Conservation (phyloP, 2,797 vertebrate genomes). For the Holocentrus rufus region DNA sequence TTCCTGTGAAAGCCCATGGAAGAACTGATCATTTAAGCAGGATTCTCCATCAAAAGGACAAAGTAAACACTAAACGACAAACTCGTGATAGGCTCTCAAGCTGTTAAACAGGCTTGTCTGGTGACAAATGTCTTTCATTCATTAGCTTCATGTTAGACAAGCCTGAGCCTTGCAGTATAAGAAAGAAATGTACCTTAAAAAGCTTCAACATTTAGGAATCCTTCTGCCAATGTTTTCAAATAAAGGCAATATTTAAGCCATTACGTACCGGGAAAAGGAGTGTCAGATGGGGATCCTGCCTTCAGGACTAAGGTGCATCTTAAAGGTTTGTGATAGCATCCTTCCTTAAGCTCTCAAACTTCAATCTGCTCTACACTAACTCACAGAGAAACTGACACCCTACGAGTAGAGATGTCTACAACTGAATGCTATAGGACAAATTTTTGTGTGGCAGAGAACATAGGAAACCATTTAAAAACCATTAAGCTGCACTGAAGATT, state of each 20-base stretch:
- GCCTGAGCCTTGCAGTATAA: background rate
- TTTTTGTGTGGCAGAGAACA: constrained; percentile 21
- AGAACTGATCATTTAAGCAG: background rate
- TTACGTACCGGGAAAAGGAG: background rate
- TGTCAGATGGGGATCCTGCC: background rate
- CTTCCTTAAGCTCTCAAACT: background rate
- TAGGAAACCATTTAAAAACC: constrained; percentile 42
- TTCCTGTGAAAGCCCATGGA: constrained; percentile 8
- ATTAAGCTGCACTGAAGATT: constrained; percentile 23
- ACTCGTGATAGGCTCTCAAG: background rate
- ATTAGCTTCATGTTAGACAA: background rate
- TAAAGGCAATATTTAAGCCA: background rate
- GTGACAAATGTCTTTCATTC: background rate
- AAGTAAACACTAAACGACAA: background rate
- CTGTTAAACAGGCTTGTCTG: background rate
- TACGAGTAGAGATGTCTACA: constrained; percentile 18
- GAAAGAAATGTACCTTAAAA: background rate
- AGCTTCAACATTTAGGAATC: background rate
- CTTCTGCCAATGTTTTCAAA: background rate
- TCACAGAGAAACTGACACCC: constrained; percentile 2
- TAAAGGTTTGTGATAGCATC: constrained; percentile 19
- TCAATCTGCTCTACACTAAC: constrained; percentile 4
- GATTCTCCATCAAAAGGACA: constrained; percentile 1
- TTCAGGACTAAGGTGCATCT: background rate
- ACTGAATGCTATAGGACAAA: constrained; percentile 13